Conservation (phyloP, 2,797 vertebrate genomes). For the Columba guinea region DNA sequence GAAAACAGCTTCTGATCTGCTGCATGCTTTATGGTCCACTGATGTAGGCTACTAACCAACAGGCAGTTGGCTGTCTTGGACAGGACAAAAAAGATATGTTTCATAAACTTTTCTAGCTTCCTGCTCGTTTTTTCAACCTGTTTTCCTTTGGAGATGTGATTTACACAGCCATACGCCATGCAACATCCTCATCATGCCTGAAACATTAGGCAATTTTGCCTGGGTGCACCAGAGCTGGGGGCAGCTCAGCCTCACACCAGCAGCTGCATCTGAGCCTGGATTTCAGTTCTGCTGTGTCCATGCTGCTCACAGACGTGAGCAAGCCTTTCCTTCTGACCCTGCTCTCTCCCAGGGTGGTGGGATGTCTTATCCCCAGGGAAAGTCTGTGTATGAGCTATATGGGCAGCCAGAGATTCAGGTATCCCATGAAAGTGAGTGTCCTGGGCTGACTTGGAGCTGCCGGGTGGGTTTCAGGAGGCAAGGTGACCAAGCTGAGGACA, state of each 20-base stretch:
- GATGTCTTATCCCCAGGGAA: background rate
- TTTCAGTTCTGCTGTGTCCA: background rate
- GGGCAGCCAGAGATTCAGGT: rapidly evolving
- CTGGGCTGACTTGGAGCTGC: background rate
- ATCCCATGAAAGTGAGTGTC: background rate
- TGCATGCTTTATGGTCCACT: background rate
- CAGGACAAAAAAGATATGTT: background rate
- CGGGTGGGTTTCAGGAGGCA: background rate
- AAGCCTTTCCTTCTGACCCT: background rate
- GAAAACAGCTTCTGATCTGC: background rate
- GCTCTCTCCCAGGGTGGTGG: background rate
- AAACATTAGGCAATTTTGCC: background rate
- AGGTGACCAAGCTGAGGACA: background rate
- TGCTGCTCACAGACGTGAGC: background rate
- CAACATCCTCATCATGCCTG: background rate
- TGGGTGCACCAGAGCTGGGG: background rate
- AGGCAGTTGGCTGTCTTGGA: background rate
- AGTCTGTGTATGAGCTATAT: rapidly evolving
- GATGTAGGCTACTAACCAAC: background rate
- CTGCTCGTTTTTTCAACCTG: background rate
- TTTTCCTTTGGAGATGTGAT: background rate
- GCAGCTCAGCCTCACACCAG: background rate
- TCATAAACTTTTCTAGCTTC: background rate
- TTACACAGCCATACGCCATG: background rate
- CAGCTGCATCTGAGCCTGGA: background rate